A percentile compares a stretch with the other conserved stretches of the same genome.
phyloP scores from a whole-genome alignment of 2,797 vertebrate species.

The Danio jaintianensis region DNA sequence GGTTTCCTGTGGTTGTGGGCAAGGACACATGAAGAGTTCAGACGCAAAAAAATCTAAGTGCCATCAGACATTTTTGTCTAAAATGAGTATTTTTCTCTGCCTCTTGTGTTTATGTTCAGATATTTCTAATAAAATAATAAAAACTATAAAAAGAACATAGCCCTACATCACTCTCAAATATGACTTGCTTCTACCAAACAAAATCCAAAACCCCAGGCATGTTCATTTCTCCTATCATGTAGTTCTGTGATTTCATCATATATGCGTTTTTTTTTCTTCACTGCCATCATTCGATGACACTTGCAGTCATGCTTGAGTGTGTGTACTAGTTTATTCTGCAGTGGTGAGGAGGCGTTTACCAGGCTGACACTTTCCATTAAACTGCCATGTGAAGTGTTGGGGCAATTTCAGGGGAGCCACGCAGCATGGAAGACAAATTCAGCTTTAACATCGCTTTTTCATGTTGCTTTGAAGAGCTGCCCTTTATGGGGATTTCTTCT shows the following conservation, averaged over 20 bases:
- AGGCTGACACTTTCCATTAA: constrained; percentile 59
- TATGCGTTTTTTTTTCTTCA: constrained; percentile 38
- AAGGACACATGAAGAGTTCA: too few relatives aligned
- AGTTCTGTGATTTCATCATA: constrained; percentile 18
- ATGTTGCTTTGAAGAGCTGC: constrained; percentile 7
- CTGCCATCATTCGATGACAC: constrained; percentile 57
- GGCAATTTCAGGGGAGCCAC: constrained; percentile 42
- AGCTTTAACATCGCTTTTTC: constrained; percentile 18
- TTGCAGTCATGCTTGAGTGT: constrained; percentile 68
- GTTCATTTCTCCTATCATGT: neutral
- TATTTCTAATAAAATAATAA: too few relatives aligned
- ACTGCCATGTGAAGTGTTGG: constrained; percentile 50
- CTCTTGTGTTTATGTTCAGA: too few relatives aligned
- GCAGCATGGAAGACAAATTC: constrained; percentile 55
- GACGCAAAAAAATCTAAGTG: too few relatives aligned
- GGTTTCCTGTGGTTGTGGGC: too few relatives aligned
- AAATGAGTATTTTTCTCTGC: too few relatives aligned
- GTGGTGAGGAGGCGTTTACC: constrained; percentile 37
- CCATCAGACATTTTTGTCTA: too few relatives aligned
- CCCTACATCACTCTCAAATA: neutral
- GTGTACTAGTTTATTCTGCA: constrained; percentile 67
- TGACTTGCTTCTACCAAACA: neutral
- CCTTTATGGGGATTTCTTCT: constrained; percentile 29
- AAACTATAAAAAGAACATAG: too few relatives aligned
- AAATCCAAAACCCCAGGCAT: constrained; percentile 13